Base-by-base conservation (phyloP, 2,888 invertebrate species). In the Steinernema scapterisci region DNA sequence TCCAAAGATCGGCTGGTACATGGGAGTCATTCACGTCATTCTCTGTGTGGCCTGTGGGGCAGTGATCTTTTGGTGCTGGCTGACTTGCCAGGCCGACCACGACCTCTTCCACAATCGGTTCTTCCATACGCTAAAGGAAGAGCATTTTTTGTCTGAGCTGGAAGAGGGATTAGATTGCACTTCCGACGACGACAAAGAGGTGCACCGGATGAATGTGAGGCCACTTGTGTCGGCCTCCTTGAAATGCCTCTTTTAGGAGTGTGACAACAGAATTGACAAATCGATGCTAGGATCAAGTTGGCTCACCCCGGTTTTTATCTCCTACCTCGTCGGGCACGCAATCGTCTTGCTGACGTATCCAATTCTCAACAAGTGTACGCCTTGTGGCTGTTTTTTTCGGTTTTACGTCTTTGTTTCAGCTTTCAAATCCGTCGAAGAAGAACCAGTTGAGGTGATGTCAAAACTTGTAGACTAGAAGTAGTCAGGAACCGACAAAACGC, bases 101-200 rank as follows among this genome's bases (percentile, higher is more conserved):
- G 71, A 43, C 11, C 77, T 81, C 27, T 85, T 85, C 74, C 79
- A 81, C 72, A 45, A 71, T 0, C 81, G 83, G 38, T 85, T 85
- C 76, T 71, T 77, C 23, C 72, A 74, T 7, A 76, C 82, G 2
- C 80, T 83, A n/a, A 83, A 81, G 63, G 81, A 81, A 48, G 81
- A 81, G 52, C 46, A 23, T 3, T 81, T 78, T 52, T 73, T 81
- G 38, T 73, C 78, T 7, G 78, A 81, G 31, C 56, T 81, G 11
- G 81, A 81, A 63, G 46, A 76, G 23, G 73, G 75, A 45, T 73
- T 81, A 7, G 74, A 73, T 21, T 81, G 81, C 45, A 72, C 48
- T 9, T 70, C 78, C 13, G 81, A 81, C 71, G 81, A 81, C 46
- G 80, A 81, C 63, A 81, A 81, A 73, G 81, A 81, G 71, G 78